Base-by-base conservation (phyloP, 1,140 invertebrate genomes). In the Idris sp. region DNA sequence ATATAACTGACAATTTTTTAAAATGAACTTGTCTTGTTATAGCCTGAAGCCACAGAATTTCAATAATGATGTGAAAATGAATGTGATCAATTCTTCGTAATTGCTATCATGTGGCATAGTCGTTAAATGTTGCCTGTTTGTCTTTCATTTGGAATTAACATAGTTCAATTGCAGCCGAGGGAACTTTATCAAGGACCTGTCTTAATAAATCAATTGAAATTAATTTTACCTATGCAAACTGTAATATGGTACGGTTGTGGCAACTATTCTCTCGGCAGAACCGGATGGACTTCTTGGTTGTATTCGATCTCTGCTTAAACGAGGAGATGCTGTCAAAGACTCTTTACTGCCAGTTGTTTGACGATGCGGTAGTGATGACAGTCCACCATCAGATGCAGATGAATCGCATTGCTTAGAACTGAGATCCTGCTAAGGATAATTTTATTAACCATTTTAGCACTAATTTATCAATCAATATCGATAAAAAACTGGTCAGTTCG, bases 321-420 rank as follows among this genome's bases (percentile, higher is more conserved):
- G 74, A 26, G 86, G 86, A 9, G 86, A 88, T 3, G 83, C 76
- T 9, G 86, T 84, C 65, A 88, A 72, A 30, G 86, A 87, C 41
- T 88, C 86, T 53, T 85, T 81, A 62, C 86, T 88, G 51, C 85
- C 86, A 28, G 84, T 79, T 4, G 83, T 79, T 16, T 87, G 83
- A 51, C 84, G 84, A n/a, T 78, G 65, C 6, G 84, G 81, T 13
- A 80, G 65, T 4, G 77, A 56, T 9, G 81, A 77, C 46, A 87
- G 56, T 43, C 83, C 84, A 15, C 81, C 79, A 9, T 87, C 85
- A 15, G 85, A 84, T 6, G 84, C 77, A 11, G 84, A 85, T 3
- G 79, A 79, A 16, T 88, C 86, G 43, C 85, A 85, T 44, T 86
- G 85, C 75, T 86, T 87, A 28, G 83, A 78, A 67, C 83, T 85